A percentile compares a stretch with the other conserved stretches of the same genome.
Conservation (phyloP, 2,113 vertebrate genomes). For the Nannospalax galili region DNA sequence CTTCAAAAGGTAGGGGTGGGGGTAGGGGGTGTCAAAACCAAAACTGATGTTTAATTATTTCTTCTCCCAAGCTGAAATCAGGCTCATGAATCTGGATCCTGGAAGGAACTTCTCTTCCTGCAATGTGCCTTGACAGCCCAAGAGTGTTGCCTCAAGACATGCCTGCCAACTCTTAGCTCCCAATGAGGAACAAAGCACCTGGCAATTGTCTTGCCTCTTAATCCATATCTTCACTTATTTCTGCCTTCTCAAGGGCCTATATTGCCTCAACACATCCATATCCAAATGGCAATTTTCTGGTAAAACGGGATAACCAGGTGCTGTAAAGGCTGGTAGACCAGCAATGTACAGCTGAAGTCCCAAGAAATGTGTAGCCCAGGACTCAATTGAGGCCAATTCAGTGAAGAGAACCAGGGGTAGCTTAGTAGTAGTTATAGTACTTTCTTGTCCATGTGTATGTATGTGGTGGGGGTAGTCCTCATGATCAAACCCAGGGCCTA, state of each 20-base stretch:
- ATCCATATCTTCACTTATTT: not conserved
- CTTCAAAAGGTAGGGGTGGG: not conserved
- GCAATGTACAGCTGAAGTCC: not conserved
- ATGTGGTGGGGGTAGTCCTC: not conserved
- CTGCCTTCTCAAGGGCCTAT: not conserved
- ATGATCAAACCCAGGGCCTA: not conserved
- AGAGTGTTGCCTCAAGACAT: not conserved
- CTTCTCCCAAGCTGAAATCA: conserved; percentile 20
- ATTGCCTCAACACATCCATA: not conserved
- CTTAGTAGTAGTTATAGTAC: not conserved
- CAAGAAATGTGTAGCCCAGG: not conserved
- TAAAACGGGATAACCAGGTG: not conserved
- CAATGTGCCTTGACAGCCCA: not conserved
- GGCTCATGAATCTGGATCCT: not conserved
- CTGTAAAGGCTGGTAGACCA: not conserved
- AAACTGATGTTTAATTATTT: not conserved
- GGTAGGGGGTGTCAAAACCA: not conserved
- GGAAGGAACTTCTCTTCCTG: not conserved
- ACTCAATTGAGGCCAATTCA: not conserved
- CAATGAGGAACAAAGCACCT: not conserved
- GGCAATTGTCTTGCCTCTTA: not conserved
- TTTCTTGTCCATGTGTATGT: not conserved
- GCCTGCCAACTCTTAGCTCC: not conserved
- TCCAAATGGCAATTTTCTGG: not conserved
- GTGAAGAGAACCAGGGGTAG: not conserved